Base-by-base conservation (phyloP, 2,797 vertebrate genomes). In the Trachops cirrhosus region DNA sequence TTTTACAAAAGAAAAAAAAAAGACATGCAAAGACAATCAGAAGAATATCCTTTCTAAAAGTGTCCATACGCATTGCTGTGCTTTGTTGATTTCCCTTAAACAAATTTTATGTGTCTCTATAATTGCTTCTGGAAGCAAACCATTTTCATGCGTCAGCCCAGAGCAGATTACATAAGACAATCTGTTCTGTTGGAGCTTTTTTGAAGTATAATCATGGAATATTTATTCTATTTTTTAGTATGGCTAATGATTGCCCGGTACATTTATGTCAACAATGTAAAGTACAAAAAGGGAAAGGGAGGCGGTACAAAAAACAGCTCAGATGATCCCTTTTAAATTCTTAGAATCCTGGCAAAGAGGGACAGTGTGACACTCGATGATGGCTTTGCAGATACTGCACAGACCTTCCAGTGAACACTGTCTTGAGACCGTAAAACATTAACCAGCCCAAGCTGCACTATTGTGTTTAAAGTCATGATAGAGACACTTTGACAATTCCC, bases 211-310 rank as follows among this genome's bases (percentile, higher is more conserved):
- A 78, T 93, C 62, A 48, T 44, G 48, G 37, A 94, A 46, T 64
- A 73, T 93, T 88, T 96, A 4, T 24, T 89, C 19, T 21, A 0
- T 70, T 95, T 57, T 95, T 48, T 50, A 95, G 64, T 19, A 91
- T 48, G 15, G 50, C 84, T 97, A 96, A 83, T 82, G 88, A 75
- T 85, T 94, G 85, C 98, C 97, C 89, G 96, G 73, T 97, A 97
- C 97, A 87, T 41, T 71, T 90, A 12, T 88, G 21, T 67, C 96
- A 90, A 96, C 75, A 32, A 68, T 79, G 57, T 96, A 29, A 96
- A 93, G 50, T 86, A 82, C 67, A 80, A 86, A 68, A 70, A 78
- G 54, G 12, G n/a, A 62, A 78, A 73, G 14, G 19, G 62, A 57
- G 46, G 18, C 5, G 14, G 29, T 4, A 29, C 57, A 29, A 54